phyloP scores from a whole-genome alignment of 2,113 vertebrate species.

The Scatophagus argus region DNA sequence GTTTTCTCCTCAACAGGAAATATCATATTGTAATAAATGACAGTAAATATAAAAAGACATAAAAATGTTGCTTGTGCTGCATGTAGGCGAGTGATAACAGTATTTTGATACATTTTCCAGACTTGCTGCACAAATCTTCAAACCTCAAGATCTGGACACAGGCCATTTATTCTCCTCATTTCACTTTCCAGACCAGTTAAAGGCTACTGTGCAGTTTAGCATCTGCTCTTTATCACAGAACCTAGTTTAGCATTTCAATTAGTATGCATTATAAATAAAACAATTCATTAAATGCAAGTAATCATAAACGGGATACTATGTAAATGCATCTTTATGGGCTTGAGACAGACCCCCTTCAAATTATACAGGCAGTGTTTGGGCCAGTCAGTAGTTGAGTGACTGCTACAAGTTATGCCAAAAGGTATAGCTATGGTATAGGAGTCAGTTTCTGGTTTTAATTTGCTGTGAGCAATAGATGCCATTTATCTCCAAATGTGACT shows the following conservation, averaged over 20 bases:
- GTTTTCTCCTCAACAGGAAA: slow-evolving; percentile 29
- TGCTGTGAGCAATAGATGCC: slow-evolving; percentile 23
- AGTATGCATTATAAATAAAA: not conserved
- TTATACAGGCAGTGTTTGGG: not conserved
- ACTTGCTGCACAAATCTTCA: slow-evolving; percentile 17
- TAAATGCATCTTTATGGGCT: not conserved
- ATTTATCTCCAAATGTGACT: slow-evolving; percentile 36
- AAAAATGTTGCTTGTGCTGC: slow-evolving; percentile 23
- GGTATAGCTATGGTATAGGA: not conserved
- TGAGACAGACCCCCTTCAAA: slow-evolving; percentile 3
- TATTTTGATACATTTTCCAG: slow-evolving; percentile 43
- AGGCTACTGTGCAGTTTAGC: slow-evolving; percentile 1
- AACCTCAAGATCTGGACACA: slow-evolving; percentile 38
- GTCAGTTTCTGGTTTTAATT: slow-evolving; percentile 37
- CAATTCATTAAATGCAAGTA: not conserved
- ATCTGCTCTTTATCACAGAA: slow-evolving; percentile 1
- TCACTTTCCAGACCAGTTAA: slow-evolving; percentile 29
- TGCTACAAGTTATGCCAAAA: not conserved
- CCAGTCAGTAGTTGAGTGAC: not conserved
- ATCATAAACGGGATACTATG: not conserved
- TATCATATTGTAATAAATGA: slow-evolving; percentile 31
- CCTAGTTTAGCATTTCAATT: not conserved
- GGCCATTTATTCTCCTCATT: slow-evolving; percentile 31
- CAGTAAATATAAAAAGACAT: slow-evolving; percentile 23
- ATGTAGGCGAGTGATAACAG: slow-evolving; percentile 3